These are phyloP conservation scores for Ptychodera flava DNA, from an alignment of 35 echinoderm and acorn worm genomes.

Conservation along the genomic window DNA sequence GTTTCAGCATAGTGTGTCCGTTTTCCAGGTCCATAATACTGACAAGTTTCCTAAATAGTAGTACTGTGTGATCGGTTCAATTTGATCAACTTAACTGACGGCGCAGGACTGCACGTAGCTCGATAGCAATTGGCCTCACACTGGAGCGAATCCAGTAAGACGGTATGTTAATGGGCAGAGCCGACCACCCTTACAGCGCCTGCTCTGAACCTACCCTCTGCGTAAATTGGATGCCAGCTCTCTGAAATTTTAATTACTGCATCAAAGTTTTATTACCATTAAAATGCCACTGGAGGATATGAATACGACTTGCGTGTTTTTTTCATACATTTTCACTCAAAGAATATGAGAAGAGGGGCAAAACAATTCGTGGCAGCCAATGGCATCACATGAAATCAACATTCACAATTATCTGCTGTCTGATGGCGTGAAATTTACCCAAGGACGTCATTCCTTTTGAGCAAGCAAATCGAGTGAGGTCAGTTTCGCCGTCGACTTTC, in stretches of 20 bases:
- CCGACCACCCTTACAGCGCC: not conserved
- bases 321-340: too few relatives aligned
- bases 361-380: too few relatives aligned
- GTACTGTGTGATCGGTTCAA: not conserved
- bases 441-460: not conserved
- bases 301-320: too few relatives aligned
- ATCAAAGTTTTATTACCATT: slow-evolving; percentile 2
- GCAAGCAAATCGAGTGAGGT: not conserved
- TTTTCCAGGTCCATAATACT: not conserved
- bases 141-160: not conserved
- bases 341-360: too few relatives aligned
- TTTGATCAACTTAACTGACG: not conserved
- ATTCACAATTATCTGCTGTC: too few relatives aligned
- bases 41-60: not conserved
- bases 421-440: too few relatives aligned
- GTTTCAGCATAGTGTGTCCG: not conserved
- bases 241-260: not conserved
- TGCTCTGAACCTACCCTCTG: not conserved
- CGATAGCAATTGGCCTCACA: not conserved
- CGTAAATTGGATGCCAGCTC: not conserved
- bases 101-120: not conserved
- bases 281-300: not conserved
- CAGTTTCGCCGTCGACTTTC: not conserved
- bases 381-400: not conserved
- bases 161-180: not conserved